These are phyloP conservation scores for Ecdyonurus torrentis DNA, from an alignment of 2,888 invertebrate genomes.

Conservation along the genomic window DNA sequence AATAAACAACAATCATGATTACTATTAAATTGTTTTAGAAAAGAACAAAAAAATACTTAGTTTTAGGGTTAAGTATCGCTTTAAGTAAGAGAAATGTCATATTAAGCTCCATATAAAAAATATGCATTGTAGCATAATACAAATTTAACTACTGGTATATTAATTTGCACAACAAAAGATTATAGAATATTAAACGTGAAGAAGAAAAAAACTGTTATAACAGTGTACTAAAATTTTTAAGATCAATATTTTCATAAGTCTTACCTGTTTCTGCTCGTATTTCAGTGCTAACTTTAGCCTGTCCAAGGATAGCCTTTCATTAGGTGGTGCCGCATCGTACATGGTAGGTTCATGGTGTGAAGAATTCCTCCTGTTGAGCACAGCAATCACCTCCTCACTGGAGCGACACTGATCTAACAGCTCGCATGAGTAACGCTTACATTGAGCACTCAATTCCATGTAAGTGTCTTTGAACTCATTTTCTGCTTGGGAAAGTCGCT, in stretches of 20 bases:
- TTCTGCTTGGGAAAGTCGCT: conserved; percentile 28
- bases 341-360: conserved; percentile 8
- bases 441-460: conserved; percentile 29
- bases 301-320: conserved; percentile 22
- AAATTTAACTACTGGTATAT: too few relatives aligned
- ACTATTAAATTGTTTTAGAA: too few relatives aligned
- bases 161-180: too few relatives aligned
- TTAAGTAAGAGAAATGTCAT: too few relatives aligned
- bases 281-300: conserved; percentile 35
- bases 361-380: conserved; percentile 26
- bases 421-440: conserved; percentile 34
- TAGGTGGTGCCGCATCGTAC: neutral
- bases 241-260: neutral
- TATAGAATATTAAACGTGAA: too few relatives aligned
- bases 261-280: conserved; percentile 35
- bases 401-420: conserved; percentile 34
- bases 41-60: too few relatives aligned
- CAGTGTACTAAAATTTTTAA: too few relatives aligned
- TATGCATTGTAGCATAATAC: too few relatives aligned
- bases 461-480: conserved; percentile 34
- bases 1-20: too few relatives aligned
- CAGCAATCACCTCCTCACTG: conserved; percentile 34
- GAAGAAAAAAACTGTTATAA: too few relatives aligned
- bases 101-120: too few relatives aligned
- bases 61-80: too few relatives aligned